Evolutionary conservation across 2,113 vertebrate genomes (phyloP).

Genomic region (Gorilla gorilla): DNA sequence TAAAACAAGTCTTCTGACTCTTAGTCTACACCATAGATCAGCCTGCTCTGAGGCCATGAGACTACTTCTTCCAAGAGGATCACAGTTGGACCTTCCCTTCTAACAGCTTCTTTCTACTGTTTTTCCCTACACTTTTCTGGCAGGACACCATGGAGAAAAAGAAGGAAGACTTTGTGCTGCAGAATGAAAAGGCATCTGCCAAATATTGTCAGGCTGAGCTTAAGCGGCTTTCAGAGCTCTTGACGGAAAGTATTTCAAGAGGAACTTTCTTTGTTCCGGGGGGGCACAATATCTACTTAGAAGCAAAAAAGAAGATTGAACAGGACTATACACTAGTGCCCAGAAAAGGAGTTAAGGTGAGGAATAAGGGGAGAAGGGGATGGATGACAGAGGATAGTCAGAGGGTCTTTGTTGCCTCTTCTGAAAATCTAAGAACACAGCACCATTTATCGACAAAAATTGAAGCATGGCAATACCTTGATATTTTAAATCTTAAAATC

Average conservation of each 20-base stretch:
- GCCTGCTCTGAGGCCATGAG: too few species aligned
- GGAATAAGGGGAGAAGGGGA: not conserved
- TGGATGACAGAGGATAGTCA: not conserved
- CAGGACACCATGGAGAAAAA: not conserved
- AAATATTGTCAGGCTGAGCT: not conserved
- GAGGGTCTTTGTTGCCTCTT: not conserved
- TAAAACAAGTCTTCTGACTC: not conserved
- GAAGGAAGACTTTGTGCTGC: not conserved
- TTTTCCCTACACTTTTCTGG: not conserved
- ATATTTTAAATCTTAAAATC: not conserved
- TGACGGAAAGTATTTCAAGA: not conserved
- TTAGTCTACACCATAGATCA: not conserved
- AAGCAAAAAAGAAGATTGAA: not conserved
- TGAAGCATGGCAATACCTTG: accelerated
- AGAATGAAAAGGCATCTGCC: not conserved
- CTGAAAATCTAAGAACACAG: not conserved
- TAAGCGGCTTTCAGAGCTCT: not conserved
- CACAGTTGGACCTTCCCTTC: not conserved
- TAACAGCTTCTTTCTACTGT: not conserved
- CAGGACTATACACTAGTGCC: not conserved
- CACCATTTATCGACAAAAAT: not conserved
- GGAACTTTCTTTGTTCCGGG: not conserved
- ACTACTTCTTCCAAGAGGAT: not conserved
- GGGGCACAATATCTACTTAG: not conserved
- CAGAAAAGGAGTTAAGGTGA: constrained; percentile 54